Base-by-base conservation (phyloP, 2,888 invertebrate genomes). In the Catocala nupta region DNA sequence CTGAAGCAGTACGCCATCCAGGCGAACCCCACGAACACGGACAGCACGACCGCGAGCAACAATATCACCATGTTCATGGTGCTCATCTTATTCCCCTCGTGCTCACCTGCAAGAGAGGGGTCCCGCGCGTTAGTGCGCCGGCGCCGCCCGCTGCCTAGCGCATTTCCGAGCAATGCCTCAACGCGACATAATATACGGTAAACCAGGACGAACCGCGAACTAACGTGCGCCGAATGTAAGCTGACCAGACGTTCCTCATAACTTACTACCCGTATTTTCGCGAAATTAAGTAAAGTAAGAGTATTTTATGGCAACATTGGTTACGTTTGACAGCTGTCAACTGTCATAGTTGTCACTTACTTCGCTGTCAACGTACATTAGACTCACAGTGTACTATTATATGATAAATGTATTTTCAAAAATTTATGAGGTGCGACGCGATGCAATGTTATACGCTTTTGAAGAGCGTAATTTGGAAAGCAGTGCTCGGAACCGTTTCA, bases 21-120 rank as follows among this genome's bases (percentile, higher is more conserved):
- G 95, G 98, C 97, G 96, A 98, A 98, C 96, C 97, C 97, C 96
- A 98, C 96, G 97, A 98, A 98, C 96, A 98, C 98, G 93, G 96
- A 96, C 93, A 97, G 98, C 95, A 98, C 98, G 95, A 97, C 97
- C 93, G 96, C 96, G 93, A 98, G 97, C 96, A 98, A 96, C 95
- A 98, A 97, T 95, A 98, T 95, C 95, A 98, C 98, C 97, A 98
- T 97, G 92, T 96, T 95, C 94, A 97, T 95, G 90, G 98, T 98
- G 96, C 97, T 97, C 96, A 98, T 96, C 95, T 97, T 97, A 95
- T 96, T 96, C 89, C 96, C 95, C 94, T 96, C 95, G 93, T 96
- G 95, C 92, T 95, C 95, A 95, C 96, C 97, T 97, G 97, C 84
- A 94, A 94, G 91, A 92, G 90, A 93, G 88, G 90, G 92, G 90